phyloP scores from a whole-genome alignment of 2,113 vertebrate species.

The Leptodactylus fuscus region DNA sequence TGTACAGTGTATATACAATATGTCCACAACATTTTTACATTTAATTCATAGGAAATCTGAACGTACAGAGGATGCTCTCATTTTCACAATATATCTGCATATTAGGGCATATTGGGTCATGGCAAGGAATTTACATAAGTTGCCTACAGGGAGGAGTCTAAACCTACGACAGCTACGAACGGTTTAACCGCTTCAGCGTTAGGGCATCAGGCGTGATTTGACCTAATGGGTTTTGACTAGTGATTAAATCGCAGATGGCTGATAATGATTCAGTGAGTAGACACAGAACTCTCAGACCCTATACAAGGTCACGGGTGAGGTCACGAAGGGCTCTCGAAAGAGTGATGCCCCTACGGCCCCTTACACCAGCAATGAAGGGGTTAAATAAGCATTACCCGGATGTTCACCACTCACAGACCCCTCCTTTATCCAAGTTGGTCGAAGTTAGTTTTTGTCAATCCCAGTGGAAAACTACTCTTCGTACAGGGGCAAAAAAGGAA shows the following conservation, averaged over 20 bases:
- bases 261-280: conserved; percentile 49
- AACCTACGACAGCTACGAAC: conserved; percentile 2
- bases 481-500: background rate
- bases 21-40: too few relatives aligned
- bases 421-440: background rate
- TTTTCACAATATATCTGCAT: too few relatives aligned
- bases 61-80: too few relatives aligned
- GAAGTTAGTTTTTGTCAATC: too few relatives aligned
- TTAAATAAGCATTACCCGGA: background rate
- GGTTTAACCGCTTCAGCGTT: conserved; percentile 41
- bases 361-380: background rate
- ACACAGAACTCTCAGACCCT: conserved; percentile 28
- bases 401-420: background rate
- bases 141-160: background rate
- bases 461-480: background rate
- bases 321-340: background rate
- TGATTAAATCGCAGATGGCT: conserved; percentile 56
- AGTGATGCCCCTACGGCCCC: background rate
- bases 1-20: too few relatives aligned
- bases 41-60: too few relatives aligned
- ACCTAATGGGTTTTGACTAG: conserved; percentile 58
- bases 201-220: conserved; percentile 49
- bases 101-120: background rate
- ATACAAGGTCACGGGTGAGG: conserved; percentile 52
- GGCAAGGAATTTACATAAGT: background rate